Base-by-base conservation (phyloP, 1,140 invertebrate genomes). In the Danaus plexippus region DNA sequence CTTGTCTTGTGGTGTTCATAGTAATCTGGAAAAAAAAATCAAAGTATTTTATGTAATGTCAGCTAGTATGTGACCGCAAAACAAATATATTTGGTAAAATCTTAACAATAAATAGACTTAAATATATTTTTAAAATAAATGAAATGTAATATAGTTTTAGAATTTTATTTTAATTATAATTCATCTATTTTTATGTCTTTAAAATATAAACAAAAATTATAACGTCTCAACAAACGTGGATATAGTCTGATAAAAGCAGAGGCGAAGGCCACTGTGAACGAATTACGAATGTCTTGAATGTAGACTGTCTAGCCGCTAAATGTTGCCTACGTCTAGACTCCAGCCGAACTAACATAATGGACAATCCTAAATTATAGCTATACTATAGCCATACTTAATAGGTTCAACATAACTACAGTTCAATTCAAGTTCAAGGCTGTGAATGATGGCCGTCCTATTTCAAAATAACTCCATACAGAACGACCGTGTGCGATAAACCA, bases 401-500 rank as follows among this genome's bases (percentile, higher is more conserved):
- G 61, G 69, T 71, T 73, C 67, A 72, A 71, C 69, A 69, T 67
- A 64, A 67, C 57, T 62, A 57, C 66, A 57, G 73, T 71, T 73
- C 75, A 68, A 65, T 66, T 65, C 54, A 68, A 70, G 77, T 77
- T 80, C 75, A 80, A 80, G 75, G 75, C 69, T 69, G 47, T 15
- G 52, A 40, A 61, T 65, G 56, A 65, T 63, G 63, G 50, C 50
- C 55, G 48, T 54, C 52, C 49, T 42, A 59, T 59, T 52, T 52
- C 18, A 45, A 48, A 18, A 45, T 51, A 54, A 54, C 15, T 52
- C 22, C 22, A 6, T 32, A 32, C 22, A 32, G 2, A 8, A 32
- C 42, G n/a, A 48, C 32, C 11, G 44, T 9, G 8, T 9, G 45
- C 5, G 1, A 45, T 45, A 45, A 46, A 44, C 45, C 56, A 52